Conservation (phyloP, 2,797 vertebrate species). For the Manis crassicaudata region DNA sequence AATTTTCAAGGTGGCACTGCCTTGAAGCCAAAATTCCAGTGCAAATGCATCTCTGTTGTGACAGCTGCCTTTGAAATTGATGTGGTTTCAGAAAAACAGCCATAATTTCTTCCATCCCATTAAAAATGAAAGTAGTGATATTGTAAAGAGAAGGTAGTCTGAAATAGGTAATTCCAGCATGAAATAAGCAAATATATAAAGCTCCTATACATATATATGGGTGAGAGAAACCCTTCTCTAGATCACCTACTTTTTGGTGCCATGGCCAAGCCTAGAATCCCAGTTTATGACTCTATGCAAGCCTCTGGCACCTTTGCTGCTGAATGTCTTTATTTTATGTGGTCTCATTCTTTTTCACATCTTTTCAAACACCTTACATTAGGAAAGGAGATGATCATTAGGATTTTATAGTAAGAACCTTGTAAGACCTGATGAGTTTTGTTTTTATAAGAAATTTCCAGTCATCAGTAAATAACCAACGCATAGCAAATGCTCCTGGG, state of each 20-base stretch:
- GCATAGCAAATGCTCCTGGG: background rate
- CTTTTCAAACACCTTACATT: background rate
- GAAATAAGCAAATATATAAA: background rate
- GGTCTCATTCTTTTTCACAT: background rate
- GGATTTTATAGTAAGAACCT: background rate
- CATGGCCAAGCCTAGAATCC: background rate
- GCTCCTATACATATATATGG: background rate
- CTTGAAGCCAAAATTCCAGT: conserved; percentile 77
- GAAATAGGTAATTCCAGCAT: conserved; percentile 26
- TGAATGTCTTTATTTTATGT: conserved; percentile 16
- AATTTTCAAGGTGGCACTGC: conserved; percentile 75
- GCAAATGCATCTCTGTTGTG: conserved; percentile 66
- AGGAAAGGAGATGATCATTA: conserved; percentile 3
- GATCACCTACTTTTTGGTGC: background rate
- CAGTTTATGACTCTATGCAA: background rate
- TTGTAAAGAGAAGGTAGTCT: conserved; percentile 18
- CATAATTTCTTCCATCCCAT: conserved; percentile 68
- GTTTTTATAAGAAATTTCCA: background rate
- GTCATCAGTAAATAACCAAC: background rate
- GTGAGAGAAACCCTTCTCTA: background rate
- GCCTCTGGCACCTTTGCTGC: background rate
- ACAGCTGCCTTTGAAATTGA: conserved; percentile 68
- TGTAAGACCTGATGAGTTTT: background rate
- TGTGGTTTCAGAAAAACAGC: conserved; percentile 63
- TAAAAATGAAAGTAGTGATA: conserved; percentile 51